A percentile compares a stretch with the other conserved stretches of the same genome.
These are phyloP conservation scores for Halictus ligatus DNA, from an alignment of 2,888 invertebrate species.

Conservation along the genomic window DNA sequence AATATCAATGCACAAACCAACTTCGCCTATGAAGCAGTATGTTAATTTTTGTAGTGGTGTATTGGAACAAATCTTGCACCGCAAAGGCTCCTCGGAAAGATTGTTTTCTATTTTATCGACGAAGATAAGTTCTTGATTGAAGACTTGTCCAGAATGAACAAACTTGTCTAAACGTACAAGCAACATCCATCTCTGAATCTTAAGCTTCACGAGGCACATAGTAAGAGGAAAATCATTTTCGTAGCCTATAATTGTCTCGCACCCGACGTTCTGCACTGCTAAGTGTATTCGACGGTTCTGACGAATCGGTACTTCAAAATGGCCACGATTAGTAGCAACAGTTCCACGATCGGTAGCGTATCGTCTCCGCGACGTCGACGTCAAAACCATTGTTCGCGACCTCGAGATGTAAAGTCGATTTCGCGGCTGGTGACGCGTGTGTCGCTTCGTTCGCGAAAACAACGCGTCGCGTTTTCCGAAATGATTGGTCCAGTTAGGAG, in stretches of 20 bases:
- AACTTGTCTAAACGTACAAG: neutral
- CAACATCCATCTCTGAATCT: neutral
- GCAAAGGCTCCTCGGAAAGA: too few species aligned
- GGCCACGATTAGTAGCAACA: neutral
- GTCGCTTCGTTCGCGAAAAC: neutral
- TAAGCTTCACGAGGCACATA: neutral
- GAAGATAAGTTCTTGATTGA: too few species aligned
- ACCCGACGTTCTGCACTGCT: neutral
- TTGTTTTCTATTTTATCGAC: too few species aligned
- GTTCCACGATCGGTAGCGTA: neutral
- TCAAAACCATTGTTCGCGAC: neutral
- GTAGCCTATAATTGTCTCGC: neutral
- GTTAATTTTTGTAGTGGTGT: neutral
- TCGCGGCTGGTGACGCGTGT: neutral
- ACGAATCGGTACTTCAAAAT: neutral
- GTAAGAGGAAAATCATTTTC: neutral
- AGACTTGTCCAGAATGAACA: too few species aligned
- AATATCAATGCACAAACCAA: neutral
- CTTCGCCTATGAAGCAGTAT: neutral
- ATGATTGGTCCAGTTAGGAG: constrained; percentile 13
- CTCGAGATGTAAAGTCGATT: neutral
- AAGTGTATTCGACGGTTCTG: neutral
- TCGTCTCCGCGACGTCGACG: neutral
- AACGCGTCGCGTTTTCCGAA: neutral
- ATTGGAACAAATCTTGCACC: too few species aligned